These are phyloP conservation scores for Electrophaes corylata DNA, from an alignment of 2,888 invertebrate species.

Conservation along the genomic window DNA sequence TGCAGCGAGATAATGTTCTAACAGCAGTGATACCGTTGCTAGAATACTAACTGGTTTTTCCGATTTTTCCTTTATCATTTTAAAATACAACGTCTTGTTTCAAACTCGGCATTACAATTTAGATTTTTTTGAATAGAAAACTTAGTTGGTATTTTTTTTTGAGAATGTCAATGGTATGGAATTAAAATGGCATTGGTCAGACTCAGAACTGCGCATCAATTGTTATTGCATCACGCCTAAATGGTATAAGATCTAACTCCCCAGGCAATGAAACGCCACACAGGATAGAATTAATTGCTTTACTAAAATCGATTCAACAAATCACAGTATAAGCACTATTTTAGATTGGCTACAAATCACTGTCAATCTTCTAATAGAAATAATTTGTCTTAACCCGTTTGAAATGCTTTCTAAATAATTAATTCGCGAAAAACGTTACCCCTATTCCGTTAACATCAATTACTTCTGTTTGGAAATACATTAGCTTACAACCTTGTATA, in stretches of 20 bases:
- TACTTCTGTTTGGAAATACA: constrained; percentile 3
- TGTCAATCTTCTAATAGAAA: constrained; percentile 41
- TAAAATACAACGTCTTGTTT: no score
- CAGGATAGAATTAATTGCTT: constrained; percentile 24
- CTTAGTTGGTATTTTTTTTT: no score
- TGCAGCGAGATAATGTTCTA: no score
- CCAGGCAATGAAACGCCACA: not conserved
- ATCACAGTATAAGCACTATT: constrained; percentile 40
- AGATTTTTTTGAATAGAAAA: no score
- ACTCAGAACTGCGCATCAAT: no score
- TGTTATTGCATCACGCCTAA: not conserved
- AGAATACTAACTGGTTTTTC: no score
- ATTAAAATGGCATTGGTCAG: no score
- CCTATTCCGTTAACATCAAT: constrained; percentile 21
- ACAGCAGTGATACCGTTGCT: no score
- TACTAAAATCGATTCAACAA: constrained; percentile 35
- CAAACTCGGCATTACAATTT: no score
- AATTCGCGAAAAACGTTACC: constrained; percentile 39
- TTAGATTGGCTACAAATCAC: constrained; percentile 43
- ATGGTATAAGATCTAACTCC: not conserved
- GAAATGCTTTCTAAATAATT: constrained; percentile 41
- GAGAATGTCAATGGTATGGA: no score
- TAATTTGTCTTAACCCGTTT: constrained; percentile 44
- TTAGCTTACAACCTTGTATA: no score
- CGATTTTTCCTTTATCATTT: no score